A percentile compares a stretch with the other conserved stretches of the same genome.
Conservation (phyloP, 2,888 invertebrate species). For the Gari tellinella region DNA sequence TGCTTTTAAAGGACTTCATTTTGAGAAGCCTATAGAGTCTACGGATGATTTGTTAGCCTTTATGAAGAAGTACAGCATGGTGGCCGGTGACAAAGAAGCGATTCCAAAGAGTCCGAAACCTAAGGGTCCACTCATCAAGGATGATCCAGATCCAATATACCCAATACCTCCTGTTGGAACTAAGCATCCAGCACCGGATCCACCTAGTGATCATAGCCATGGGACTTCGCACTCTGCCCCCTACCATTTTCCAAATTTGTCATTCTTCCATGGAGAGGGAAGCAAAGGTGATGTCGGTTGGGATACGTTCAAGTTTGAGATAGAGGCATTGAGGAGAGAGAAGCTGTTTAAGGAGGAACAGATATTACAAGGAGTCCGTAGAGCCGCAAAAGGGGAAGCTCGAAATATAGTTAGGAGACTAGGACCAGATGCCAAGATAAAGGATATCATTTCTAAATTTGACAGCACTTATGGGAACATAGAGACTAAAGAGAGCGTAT, state of each 20-base stretch:
- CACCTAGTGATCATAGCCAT: too few species aligned
- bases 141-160: too few species aligned
- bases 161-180: too few species aligned
- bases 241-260: slow-evolving; percentile 4
- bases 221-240: too few species aligned
- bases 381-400: slow-evolving; percentile 7
- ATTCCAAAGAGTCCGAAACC: too few species aligned
- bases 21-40: too few species aligned
- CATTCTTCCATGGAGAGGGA: slow-evolving; percentile 20
- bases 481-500: neutral
- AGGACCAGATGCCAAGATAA: neutral
- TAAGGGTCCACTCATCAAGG: too few species aligned
- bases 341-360: neutral
- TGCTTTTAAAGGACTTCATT: too few species aligned
- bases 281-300: slow-evolving; percentile 21
- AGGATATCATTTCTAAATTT: neutral
- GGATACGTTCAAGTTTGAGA: slow-evolving; percentile 16
- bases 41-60: too few species aligned
- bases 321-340: neutral
- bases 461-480: slow-evolving; percentile 1
- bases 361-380: neutral
- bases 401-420: slow-evolving; percentile 8
- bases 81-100: too few species aligned
- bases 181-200: too few species aligned
- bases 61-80: too few species aligned